phyloP scores from a whole-genome alignment of 2,797 vertebrate genomes.

The Anableps anableps region DNA sequence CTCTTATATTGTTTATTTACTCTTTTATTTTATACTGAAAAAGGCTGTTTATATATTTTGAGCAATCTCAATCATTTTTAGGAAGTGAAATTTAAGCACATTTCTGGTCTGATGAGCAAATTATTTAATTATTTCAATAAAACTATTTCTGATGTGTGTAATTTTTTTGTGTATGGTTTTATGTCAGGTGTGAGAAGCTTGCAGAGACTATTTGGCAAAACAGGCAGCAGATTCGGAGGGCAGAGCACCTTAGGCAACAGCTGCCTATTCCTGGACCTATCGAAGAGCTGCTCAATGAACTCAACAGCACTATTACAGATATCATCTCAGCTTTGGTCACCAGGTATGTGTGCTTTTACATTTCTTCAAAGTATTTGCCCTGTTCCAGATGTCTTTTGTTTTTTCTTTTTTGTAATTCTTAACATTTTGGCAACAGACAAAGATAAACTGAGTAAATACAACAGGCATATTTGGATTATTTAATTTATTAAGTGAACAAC shows the following conservation, averaged over 20 bases:
- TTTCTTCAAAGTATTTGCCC: not conserved
- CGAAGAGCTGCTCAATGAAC: conserved; percentile 91
- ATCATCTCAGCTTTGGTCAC: conserved; percentile 96
- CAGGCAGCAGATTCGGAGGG: conserved; percentile 91
- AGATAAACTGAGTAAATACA: not conserved
- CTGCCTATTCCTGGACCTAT: conserved; percentile 93
- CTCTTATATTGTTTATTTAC: not conserved
- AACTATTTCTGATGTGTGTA: not conserved
- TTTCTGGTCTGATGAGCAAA: not conserved
- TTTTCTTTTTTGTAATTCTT: not conserved
- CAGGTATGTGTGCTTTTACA: conserved; percentile 73
- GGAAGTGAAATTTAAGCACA: not conserved
- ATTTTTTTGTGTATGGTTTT: not conserved
- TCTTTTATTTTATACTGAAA: not conserved
- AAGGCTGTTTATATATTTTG: not conserved
- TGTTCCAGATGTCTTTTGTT: not conserved
- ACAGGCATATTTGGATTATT: not conserved
- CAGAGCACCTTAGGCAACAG: conserved; percentile 94
- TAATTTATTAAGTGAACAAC: not conserved
- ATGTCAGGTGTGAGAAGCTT: conserved; percentile 91
- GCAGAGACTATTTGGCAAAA: conserved; percentile 96
- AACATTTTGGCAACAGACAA: not conserved
- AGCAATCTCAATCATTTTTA: not conserved
- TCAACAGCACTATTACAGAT: conserved; percentile 93
- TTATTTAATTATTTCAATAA: not conserved